Base-by-base conservation (phyloP, 2,888 invertebrate species). In the Eupithecia subfuscata region DNA sequence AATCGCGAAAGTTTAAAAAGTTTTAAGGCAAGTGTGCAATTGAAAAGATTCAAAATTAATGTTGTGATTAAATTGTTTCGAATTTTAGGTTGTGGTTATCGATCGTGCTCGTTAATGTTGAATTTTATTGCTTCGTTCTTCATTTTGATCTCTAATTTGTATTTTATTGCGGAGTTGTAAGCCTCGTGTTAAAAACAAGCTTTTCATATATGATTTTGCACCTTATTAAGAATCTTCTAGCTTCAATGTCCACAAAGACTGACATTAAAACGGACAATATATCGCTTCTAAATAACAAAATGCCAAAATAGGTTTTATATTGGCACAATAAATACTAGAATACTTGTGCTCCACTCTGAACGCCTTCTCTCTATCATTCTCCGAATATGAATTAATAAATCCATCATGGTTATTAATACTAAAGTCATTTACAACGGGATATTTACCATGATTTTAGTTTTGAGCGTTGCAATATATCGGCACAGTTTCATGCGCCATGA, bases 21-120 rank as follows among this genome's bases (percentile, higher is more conserved):
- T n/a, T n/a, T n/a, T n/a, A 78, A 83, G 86, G 87, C 86, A 85
- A 89, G 89, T 89, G 88, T 90, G 89, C 88, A 86, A 86, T 80
- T 75, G 80, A 71, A 81, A 81, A 80, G 64, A 69, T 77, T 71
- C 63, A 73, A 81, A 80, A 82, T 75, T 68, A 77, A 84, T 77
- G 85, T 87, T 87, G 84, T 86, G 83, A 85, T 84, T 78, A 77
- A 76, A 79, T 81, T 75, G 73, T 80, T 84, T 63, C 14, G 78
- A 79, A 82, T 82, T 82, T 88, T 89, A 69, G 89, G 89, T 90
- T 89, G 90, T 91, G 88, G 83, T 86, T 84, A 22, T 84, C 83
- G 65, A 43, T 70, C 70, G 56, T 70, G 45, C 60, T 63, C 65
- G 65, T 74, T 65, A 67, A 22, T 65, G 70, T 74, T 48, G 5